Evolutionary conservation across 2,113 vertebrate species (phyloP).

Genomic region (Cottus gobio): DNA sequence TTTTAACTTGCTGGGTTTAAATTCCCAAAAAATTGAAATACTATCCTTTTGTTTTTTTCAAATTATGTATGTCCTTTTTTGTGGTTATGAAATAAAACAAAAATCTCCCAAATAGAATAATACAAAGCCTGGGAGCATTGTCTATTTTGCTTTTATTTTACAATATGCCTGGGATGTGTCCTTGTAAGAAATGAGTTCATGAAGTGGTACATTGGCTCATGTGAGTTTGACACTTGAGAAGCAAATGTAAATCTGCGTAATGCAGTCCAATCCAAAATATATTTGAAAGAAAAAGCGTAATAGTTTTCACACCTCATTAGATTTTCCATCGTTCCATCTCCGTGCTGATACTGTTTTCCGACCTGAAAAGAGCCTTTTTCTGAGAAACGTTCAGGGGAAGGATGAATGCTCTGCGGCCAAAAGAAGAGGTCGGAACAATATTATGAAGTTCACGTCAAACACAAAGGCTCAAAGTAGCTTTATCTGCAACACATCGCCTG

Average conservation of each 20-base stretch:
- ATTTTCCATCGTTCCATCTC: conserved; percentile 53
- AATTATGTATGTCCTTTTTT: background rate
- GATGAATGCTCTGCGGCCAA: conserved; percentile 43
- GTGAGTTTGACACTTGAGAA: conserved; percentile 30
- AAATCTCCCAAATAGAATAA: conserved; percentile 7
- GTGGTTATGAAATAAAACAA: background rate
- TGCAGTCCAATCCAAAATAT: conserved; percentile 29
- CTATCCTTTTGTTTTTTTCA: background rate
- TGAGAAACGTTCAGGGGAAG: conserved; percentile 34
- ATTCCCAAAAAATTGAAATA: background rate
- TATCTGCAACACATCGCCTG: conserved; percentile 59
- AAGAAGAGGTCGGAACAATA: conserved; percentile 77
- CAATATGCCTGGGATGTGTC: conserved; percentile 23
- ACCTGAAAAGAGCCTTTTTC: conserved; percentile 12
- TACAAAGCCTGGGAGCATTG: background rate
- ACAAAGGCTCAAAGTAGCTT: conserved; percentile 44
- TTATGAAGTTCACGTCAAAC: conserved; percentile 71
- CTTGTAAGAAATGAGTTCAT: conserved; percentile 9
- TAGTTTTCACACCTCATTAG: conserved; percentile 21
- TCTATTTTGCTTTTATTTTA: background rate
- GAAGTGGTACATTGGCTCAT: conserved; percentile 37
- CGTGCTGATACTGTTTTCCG: conserved; percentile 36
- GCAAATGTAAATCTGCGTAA: conserved; percentile 28
- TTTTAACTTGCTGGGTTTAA: background rate
- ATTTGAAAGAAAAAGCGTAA: background rate